Evolutionary conservation across 1,140 invertebrate species (phyloP).

Genomic region (Platyscapa corneri): DNA sequence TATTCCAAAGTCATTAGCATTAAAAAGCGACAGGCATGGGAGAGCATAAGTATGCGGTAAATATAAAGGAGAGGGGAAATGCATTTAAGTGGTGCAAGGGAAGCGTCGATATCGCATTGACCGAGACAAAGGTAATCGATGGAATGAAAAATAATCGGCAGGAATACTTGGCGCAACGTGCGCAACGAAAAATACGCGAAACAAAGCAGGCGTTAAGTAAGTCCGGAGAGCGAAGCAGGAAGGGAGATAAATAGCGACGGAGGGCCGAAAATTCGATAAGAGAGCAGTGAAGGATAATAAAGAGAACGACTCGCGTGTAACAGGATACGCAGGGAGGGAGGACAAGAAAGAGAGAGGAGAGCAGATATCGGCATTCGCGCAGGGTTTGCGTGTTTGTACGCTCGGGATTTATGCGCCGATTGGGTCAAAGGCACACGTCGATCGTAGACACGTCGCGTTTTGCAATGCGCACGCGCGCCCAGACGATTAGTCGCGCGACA

Average conservation of each 20-base stretch:
- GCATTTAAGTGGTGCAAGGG: too few relatives aligned
- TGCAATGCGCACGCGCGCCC: slow-evolving; percentile 10
- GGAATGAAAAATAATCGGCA: too few relatives aligned
- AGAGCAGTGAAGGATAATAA: not conserved
- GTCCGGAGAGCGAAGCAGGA: not conserved
- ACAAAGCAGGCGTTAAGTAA: not conserved
- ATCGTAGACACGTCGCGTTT: slow-evolving; percentile 25
- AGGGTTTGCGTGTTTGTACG: slow-evolving; percentile 25
- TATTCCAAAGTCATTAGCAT: too few relatives aligned
- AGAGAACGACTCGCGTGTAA: slow-evolving; percentile 16
- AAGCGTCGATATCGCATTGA: too few relatives aligned
- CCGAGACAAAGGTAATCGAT: too few relatives aligned
- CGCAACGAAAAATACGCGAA: too few relatives aligned
- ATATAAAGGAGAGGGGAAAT: too few relatives aligned
- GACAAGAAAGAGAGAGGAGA: not conserved
- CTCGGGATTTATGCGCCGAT: slow-evolving; percentile 7
- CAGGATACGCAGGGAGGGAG: slow-evolving; percentile 17
- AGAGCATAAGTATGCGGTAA: too few relatives aligned
- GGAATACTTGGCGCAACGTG: too few relatives aligned
- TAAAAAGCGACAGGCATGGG: too few relatives aligned
- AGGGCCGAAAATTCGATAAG: not conserved
- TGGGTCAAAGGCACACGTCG: slow-evolving; percentile 1
- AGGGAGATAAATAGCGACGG: not conserved
- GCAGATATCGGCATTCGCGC: slow-evolving; percentile 17
- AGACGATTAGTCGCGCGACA: slow-evolving; percentile 36